Evolutionary conservation across 2,888 invertebrate genomes (phyloP).

Genomic region (Ophonus ardosiacus): DNA sequence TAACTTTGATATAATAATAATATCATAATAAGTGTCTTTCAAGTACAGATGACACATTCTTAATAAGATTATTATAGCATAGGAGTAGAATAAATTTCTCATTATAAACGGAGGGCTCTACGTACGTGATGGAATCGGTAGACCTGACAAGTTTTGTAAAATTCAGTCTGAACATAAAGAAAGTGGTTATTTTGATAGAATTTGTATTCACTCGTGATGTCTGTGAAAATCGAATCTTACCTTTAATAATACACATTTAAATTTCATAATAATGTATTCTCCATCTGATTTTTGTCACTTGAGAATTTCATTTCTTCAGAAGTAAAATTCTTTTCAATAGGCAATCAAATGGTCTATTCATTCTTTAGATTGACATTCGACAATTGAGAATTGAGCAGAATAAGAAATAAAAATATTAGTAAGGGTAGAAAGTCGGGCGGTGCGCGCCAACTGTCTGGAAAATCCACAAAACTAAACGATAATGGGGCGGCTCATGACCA

Average conservation of each 20-base stretch:
- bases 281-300: constrained; percentile 38
- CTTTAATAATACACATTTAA: constrained; percentile 30
- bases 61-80: too few species aligned
- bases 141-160: too few species aligned
- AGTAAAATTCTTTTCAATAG: constrained; percentile 42
- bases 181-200: background rate
- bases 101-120: too few species aligned
- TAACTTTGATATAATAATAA: too few species aligned
- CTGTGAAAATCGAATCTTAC: background rate
- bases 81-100: too few species aligned
- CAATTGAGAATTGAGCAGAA: constrained; percentile 17
- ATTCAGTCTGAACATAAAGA: background rate
- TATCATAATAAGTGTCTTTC: too few species aligned
- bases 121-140: background rate
- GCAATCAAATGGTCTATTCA: constrained; percentile 44
- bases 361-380: constrained; percentile 17
- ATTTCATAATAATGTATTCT: constrained; percentile 21
- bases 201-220: background rate
- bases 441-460: constrained; percentile 53
- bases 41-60: too few species aligned
- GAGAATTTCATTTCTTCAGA: constrained; percentile 21
- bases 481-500: constrained; percentile 56
- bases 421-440: constrained; percentile 9
- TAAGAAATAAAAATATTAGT: constrained; percentile 46
- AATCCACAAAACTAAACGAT: constrained; percentile 58